phyloP scores from a whole-genome alignment of 1,140 invertebrate genomes.

The Tetragonula clypearis region DNA sequence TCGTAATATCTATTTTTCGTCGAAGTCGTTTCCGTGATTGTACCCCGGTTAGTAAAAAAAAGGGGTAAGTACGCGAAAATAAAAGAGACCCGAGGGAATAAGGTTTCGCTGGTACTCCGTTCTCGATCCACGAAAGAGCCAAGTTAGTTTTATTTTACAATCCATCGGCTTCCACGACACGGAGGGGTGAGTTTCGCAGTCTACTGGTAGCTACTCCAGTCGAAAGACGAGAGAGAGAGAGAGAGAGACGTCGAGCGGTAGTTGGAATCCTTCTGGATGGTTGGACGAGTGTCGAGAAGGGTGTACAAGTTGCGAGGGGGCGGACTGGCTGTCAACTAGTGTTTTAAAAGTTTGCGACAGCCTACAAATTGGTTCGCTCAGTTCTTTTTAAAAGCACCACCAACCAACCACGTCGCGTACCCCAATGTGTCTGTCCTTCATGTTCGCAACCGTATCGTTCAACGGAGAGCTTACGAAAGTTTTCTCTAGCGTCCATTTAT shows the following conservation, averaged over 20 bases:
- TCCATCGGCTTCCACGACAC: conserved; percentile 77
- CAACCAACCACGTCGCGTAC: conserved; percentile 78
- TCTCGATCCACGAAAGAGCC: conserved; percentile 77
- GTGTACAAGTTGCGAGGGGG: conserved; percentile 49
- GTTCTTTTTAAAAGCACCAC: conserved; percentile 82
- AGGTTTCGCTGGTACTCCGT: conserved; percentile 77
- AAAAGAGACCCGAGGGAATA: conserved; percentile 77
- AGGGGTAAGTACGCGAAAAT: conserved; percentile 64
- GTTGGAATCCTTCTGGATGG: conserved; percentile 73
- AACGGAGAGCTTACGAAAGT: conserved; percentile 53
- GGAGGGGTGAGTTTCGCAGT: conserved; percentile 63
- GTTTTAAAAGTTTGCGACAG: conserved; percentile 83
- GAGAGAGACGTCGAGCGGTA: conserved; percentile 32
- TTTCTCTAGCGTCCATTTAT: conserved; percentile 32
- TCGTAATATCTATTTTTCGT: not conserved
- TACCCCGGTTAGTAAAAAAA: conserved; percentile 7
- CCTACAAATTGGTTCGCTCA: conserved; percentile 83
- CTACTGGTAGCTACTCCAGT: conserved; percentile 52
- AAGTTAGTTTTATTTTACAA: conserved; percentile 83
- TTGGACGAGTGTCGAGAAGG: conserved; percentile 62
- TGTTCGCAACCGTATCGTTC: conserved; percentile 52
- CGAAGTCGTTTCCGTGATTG: conserved; percentile 30
- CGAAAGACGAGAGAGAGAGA: not conserved
- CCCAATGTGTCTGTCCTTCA: conserved; percentile 51
- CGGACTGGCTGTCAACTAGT: conserved; percentile 81